Conservation (phyloP, 2,888 invertebrate genomes). For the Panzeria rudis region DNA sequence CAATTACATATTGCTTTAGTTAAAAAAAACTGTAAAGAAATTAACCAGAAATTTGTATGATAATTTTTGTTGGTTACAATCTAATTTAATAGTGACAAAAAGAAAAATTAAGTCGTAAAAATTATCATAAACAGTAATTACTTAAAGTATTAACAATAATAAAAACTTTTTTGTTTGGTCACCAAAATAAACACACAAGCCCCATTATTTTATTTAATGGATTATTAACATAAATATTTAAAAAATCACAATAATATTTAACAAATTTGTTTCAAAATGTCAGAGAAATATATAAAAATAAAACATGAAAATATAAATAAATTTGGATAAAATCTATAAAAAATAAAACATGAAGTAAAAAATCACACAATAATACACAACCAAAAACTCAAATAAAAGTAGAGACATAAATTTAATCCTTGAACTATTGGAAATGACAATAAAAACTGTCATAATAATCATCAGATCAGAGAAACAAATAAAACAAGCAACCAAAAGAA, state of each 20-base stretch:
- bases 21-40: neutral
- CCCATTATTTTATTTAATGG: conserved; percentile 42
- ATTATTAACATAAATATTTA: conserved; percentile 53
- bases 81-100: conserved; percentile 7
- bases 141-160: conserved; percentile 64
- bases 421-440: conserved; percentile 68
- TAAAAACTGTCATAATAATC: conserved; percentile 81
- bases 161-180: conserved; percentile 38
- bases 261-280: conserved; percentile 43
- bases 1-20: neutral
- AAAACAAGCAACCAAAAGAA: conserved; percentile 59
- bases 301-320: conserved; percentile 38
- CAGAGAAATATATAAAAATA: conserved; percentile 13
- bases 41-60: neutral
- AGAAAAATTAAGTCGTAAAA: conserved; percentile 65
- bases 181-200: conserved; percentile 20
- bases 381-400: conserved; percentile 54
- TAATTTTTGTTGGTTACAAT: conserved; percentile 8
- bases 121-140: conserved; percentile 63
- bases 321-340: conserved; percentile 54
- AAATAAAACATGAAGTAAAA: conserved; percentile 6
- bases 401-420: conserved; percentile 76
- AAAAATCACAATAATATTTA: conserved; percentile 26
- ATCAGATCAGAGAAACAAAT: conserved; percentile 75
- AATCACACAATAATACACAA: conserved; percentile 32